phyloP scores from a whole-genome alignment of 1,140 invertebrate genomes.

The Campoletis sonorensis region DNA sequence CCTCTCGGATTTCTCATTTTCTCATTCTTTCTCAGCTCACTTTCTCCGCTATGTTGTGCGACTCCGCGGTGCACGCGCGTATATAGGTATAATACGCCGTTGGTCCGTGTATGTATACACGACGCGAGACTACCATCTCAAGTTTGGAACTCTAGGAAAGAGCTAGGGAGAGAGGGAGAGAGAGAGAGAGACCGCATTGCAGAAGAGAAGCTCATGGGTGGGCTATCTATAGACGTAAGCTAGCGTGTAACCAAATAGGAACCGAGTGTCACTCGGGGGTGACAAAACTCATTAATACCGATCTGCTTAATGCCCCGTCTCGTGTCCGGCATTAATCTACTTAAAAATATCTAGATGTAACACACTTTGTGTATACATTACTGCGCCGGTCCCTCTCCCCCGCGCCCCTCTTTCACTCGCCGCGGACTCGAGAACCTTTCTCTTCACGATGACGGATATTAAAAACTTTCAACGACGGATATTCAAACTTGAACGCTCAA shows the following conservation, averaged over 20 bases:
- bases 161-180: too few species aligned
- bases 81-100: background rate
- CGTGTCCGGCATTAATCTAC: slow-evolving; percentile 75
- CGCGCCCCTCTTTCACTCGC: background rate
- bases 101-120: background rate
- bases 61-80: too few species aligned
- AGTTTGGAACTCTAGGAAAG: slow-evolving; percentile 19
- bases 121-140: background rate
- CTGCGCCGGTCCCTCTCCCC: slow-evolving; percentile 28
- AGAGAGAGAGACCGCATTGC: too few species aligned
- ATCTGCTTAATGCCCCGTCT: slow-evolving; percentile 75
- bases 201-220: slow-evolving; percentile 71
- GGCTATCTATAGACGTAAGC: slow-evolving; percentile 73
- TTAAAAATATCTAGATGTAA: slow-evolving; percentile 70
- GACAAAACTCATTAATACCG: slow-evolving; percentile 77
- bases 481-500: too few species aligned
- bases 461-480: too few species aligned
- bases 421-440: too few species aligned
- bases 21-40: background rate
- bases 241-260: slow-evolving; percentile 73
- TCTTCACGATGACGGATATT: too few species aligned
- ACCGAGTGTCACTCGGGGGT: slow-evolving; percentile 74
- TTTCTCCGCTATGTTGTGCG: background rate
- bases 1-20: slow-evolving; percentile 8
- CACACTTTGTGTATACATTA: slow-evolving; percentile 37